Base-by-base conservation (phyloP, 2,888 invertebrate species). In the Microdon myrmicae region DNA sequence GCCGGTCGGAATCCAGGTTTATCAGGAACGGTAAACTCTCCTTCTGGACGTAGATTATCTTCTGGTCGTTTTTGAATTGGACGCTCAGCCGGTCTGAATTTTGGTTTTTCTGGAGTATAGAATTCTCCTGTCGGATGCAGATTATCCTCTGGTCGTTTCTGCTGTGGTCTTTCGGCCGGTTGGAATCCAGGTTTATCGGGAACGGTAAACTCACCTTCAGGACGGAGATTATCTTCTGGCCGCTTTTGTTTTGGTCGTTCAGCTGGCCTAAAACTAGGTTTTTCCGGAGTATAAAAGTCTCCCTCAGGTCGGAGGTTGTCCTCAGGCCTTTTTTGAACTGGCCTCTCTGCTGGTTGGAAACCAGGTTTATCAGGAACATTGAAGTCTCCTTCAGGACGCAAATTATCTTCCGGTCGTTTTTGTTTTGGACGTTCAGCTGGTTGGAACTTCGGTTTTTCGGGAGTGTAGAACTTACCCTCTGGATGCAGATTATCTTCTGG, bases 351-450 rank as follows among this genome's bases (percentile, higher is more conserved):
- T 0, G 70, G 69, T 4, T 26, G 2, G 3, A 53, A 71, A 0
- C 83, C 22, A 71, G 74, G n/a, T 70, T 82, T 70, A 1, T 70
- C 71, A 0, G 71, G 69, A 1, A 58, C 39, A 4, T 75, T 68
- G 16, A 83, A 83, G 2, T 85, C 82, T 1, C 87, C 86, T 72
- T 86, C 86, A 0, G 84, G 83, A 64, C 75, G 76, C 0, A 86
- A 70, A 70, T 85, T 85, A 60, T 83, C 83, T 7, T 72, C 69
- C 31, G 79, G 76, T 47, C 67, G 74, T 58, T 67, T 77, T 75
- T 53, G 79, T 78, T 69, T 84, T 83, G 72, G 83, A 84, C 0
- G 83, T 64, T 85, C 83, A 12, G 70, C 73, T 75, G 0, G 82
- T 83, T 1, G 73, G 71, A 58, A 83, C 26, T 78, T 72, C 13